A percentile compares a stretch with the other conserved stretches of the same genome.
phyloP scores from a whole-genome alignment of 2,113 vertebrate species.

The Struthio camelus region DNA sequence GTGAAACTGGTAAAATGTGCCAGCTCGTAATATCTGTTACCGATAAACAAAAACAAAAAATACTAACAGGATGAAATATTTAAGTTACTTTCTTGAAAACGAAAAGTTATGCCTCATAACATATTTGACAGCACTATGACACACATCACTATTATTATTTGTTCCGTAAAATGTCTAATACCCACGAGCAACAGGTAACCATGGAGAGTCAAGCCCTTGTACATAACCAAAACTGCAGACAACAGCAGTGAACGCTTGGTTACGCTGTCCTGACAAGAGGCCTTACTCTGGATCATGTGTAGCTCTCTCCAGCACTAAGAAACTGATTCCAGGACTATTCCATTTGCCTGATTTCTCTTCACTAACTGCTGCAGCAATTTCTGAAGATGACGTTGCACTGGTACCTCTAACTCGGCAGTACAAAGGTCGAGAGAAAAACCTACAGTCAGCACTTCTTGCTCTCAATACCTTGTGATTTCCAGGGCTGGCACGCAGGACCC shows the following conservation, averaged over 20 bases:
- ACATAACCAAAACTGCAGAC: background rate
- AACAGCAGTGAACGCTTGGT: constrained; percentile 16
- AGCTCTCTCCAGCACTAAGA: background rate
- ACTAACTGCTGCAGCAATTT: background rate
- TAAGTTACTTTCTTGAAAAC: background rate
- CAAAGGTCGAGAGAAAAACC: background rate
- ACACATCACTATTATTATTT: background rate
- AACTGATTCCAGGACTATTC: background rate
- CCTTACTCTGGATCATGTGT: accelerated
- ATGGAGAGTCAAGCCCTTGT: background rate
- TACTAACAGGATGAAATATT: background rate
- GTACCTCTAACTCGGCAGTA: background rate
- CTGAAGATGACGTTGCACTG: background rate
- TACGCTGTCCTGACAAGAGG: background rate
- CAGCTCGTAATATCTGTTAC: background rate
- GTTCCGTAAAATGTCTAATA: background rate
- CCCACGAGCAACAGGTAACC: accelerated
- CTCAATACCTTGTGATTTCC: constrained; percentile 91
- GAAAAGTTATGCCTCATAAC: background rate
- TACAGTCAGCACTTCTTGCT: background rate
- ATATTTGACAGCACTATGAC: background rate
- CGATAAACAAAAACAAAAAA: background rate
- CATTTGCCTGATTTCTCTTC: background rate
- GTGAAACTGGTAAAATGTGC: background rate
- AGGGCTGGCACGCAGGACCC: constrained; percentile 94